Base-by-base conservation (phyloP, 2,888 invertebrate species). In the Sphaerophoria rueppellii region DNA sequence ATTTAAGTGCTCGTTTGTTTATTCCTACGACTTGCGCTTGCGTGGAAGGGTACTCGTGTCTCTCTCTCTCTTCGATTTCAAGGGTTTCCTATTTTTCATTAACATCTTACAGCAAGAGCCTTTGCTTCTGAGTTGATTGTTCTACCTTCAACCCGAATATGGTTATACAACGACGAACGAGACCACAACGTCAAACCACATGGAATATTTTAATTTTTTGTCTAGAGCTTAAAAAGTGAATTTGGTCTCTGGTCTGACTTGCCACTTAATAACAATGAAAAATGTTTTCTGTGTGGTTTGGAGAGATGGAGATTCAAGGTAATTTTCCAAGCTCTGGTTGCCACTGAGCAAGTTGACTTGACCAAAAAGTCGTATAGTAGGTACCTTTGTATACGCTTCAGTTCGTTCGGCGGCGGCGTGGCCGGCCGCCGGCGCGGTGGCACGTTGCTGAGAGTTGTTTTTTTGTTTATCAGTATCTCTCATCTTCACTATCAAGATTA, bases 251-350 rank as follows among this genome's bases (percentile, higher is more conserved):
- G 35, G 43, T 48, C 55, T 63, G 73, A 73, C 63, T 67, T 73
- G 73, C 72, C 72, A 72, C 72, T 61, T 72, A 67, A 67, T 67
- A 67, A 67, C 52, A 67, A 67, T 67, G 67, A 67, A 67, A 67
- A 67, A 67, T 72, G 50, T 43, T 24, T 24, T 24, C 40, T 67
- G 58, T 78, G 52, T 63, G 71, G 67, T 60, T 67, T 24, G 24
- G 24, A 24, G 24, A 24, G 2, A 24, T 24, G 24, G 50, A 73
- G 73, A 52, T 12, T 37, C 72, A 61, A 57, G 73, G 79, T 60
- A 60, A 72, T 67, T 60, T 78, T 67, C 65, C 54, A 72, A 79
- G 67, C 65, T 67, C 78, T 71, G 63, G 24, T 71, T 72, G 58
- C 71, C 61, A 61, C 55, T 54, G 60, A 60, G 50, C 35, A 32